Conservation (phyloP, 2,113 vertebrate genomes). For the Clinocottus analis region DNA sequence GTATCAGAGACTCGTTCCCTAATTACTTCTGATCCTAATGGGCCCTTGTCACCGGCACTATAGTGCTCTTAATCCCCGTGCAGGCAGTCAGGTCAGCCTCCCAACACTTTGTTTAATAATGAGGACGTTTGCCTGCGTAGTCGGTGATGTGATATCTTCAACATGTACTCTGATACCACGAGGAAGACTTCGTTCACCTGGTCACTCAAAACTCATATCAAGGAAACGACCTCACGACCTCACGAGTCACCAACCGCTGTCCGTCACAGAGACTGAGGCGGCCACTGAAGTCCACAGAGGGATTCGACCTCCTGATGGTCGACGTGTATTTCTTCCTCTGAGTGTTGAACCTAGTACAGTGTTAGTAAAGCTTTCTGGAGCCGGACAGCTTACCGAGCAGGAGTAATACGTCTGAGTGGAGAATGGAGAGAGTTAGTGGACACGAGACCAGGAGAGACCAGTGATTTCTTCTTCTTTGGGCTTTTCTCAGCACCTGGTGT, state of each 20-base stretch:
- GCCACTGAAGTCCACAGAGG: constrained; percentile 1
- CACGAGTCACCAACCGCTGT: too few species aligned
- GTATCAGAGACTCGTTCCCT: neutral
- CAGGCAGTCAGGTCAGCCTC: constrained; percentile 60
- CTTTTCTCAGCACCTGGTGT: constrained; percentile 13
- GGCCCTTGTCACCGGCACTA: constrained; percentile 74
- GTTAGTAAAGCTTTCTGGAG: constrained; percentile 15
- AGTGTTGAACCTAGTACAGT: neutral
- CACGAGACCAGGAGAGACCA: neutral
- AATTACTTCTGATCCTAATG: constrained; percentile 65
- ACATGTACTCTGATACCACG: neutral
- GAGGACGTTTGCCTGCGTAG: neutral
- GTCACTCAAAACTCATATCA: constrained; percentile 64
- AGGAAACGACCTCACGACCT: neutral
- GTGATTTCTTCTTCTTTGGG: neutral
- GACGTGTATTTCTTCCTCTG: constrained; percentile 2
- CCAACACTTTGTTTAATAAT: constrained; percentile 3
- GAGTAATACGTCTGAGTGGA: constrained; percentile 1
- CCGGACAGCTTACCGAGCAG: constrained; percentile 6
- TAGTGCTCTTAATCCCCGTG: constrained; percentile 79
- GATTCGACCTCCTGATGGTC: constrained; percentile 14
- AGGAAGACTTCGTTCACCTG: constrained; percentile 34
- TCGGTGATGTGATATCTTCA: neutral
- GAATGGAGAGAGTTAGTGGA: neutral
- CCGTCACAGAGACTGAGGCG: constrained; percentile 11